A percentile compares a stretch with the other conserved stretches of the same genome.
phyloP scores from a whole-genome alignment of 2,888 invertebrate genomes.

The Hanleya hanleyi region DNA sequence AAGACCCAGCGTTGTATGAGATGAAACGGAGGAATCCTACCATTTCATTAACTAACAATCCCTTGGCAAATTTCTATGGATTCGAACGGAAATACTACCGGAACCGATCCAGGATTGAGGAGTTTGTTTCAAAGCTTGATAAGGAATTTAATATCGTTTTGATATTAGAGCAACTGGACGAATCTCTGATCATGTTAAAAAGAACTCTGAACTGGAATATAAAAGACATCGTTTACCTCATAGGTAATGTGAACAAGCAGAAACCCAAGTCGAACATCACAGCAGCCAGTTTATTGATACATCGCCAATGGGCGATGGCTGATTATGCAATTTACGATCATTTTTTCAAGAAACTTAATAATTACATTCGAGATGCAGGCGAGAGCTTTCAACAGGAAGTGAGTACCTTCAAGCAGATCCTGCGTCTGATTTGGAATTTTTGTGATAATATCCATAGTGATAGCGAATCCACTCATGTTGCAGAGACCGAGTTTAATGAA shows the following conservation, averaged over 20 bases:
- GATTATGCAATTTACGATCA: background rate
- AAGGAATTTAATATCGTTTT: slow-evolving; percentile 37
- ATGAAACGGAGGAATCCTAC: background rate
- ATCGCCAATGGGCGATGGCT: background rate
- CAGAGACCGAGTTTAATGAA: too few relatives aligned
- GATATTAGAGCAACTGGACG: slow-evolving; percentile 35
- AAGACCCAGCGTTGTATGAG: background rate
- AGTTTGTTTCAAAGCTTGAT: slow-evolving; percentile 12
- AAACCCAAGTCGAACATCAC: background rate
- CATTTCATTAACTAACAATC: background rate
- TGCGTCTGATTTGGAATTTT: background rate
- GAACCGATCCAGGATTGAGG: background rate
- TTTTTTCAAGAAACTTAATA: background rate
- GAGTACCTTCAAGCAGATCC: background rate
- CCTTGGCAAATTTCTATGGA: background rate
- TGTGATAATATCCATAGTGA: too few relatives aligned
- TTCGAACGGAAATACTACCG: background rate
- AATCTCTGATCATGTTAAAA: slow-evolving; percentile 36
- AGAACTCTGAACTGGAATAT: slow-evolving; percentile 32
- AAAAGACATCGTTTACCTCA: slow-evolving; percentile 36
- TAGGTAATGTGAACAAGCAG: slow-evolving; percentile 32
- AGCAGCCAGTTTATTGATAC: background rate
- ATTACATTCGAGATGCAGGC: background rate
- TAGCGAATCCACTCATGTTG: too few relatives aligned
- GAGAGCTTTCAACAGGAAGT: background rate